Base-by-base conservation (phyloP, 2,888 invertebrate genomes). In the Labia minor region DNA sequence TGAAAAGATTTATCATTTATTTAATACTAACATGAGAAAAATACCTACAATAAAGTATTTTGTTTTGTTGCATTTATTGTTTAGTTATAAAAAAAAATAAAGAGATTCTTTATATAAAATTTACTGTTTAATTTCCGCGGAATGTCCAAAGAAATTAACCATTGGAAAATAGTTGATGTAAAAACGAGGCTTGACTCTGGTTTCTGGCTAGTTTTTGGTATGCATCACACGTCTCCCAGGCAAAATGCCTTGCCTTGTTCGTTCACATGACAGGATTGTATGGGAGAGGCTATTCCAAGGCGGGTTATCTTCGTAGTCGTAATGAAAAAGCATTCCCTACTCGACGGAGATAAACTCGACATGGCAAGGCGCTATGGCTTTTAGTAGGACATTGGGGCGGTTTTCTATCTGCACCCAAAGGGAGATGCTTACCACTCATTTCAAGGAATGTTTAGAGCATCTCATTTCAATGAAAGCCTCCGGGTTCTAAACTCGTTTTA, bases 241-340 rank as follows among this genome's bases (percentile, higher is more conserved):
- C 49, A 49, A 49, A 49, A 49, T 49, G 49, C 49, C 49, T 49
- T 49, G 49, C 49, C 49, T 49, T 49, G 49, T 49, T 49, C 49
- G 49, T 49, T 49, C 49, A 49, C 49, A 49, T 10, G 49, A 49
- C 49, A 49, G 49, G 49, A 49, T 49, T 49, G 49, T 49, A 49
- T 49, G 16, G 49, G 49, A 49, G 49, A 49, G 49, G 49, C 14
- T 4, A 49, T 6, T 11, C 49, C 49, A 49, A 16, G 26, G 26
- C 26, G 26, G 26, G 26, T 26, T 26, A 3, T 26, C 26, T 26
- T 26, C 49, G n/a, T 16, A 49, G 3, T 49, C 49, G n/a, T 10
- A 49, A 49, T 49, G 49, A 49, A 49, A 49, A 49, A 49, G 49
- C 49, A 49, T 49, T 49, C 49, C 49, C 49, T 49, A 4, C 49